phyloP scores from a whole-genome alignment of 2,113 vertebrate genomes.

The Rhabdornis inornatus region DNA sequence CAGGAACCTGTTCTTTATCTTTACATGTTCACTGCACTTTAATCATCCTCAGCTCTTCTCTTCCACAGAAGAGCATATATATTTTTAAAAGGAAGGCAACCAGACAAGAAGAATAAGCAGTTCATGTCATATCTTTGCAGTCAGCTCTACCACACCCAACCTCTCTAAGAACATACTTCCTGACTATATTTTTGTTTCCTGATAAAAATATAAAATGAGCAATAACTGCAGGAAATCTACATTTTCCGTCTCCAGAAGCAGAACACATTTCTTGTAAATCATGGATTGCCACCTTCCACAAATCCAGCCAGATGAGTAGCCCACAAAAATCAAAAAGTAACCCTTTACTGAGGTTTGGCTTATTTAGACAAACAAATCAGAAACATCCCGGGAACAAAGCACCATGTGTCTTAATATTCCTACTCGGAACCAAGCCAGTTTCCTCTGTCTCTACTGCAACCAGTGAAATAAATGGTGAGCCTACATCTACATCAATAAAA shows the following conservation, averaged over 20 bases:
- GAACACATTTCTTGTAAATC: background rate
- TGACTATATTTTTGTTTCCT: background rate
- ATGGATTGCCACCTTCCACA: background rate
- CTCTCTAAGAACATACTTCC: background rate
- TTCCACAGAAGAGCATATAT: background rate
- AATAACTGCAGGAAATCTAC: background rate
- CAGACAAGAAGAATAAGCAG: slow-evolving; percentile 11
- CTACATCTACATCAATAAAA: background rate
- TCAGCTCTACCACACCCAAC: background rate
- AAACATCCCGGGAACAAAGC: slow-evolving; percentile 22
- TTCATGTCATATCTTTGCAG: background rate
- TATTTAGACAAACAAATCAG: slow-evolving; percentile 38
- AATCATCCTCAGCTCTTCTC: background rate
- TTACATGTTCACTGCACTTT: background rate
- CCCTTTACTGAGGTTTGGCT: slow-evolving; percentile 13
- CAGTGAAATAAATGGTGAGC: background rate
- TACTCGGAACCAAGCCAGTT: background rate
- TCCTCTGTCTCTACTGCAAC: background rate
- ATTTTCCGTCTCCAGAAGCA: slow-evolving; percentile 17
- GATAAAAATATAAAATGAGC: slow-evolving; percentile 12
- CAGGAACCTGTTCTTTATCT: background rate
- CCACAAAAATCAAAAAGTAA: slow-evolving; percentile 15
- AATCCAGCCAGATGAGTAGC: background rate
- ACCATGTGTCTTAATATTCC: background rate
- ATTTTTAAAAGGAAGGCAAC: background rate